These are phyloP conservation scores for Notiomystis cincta DNA, from an alignment of 2,113 vertebrate genomes.

Conservation along the genomic window DNA sequence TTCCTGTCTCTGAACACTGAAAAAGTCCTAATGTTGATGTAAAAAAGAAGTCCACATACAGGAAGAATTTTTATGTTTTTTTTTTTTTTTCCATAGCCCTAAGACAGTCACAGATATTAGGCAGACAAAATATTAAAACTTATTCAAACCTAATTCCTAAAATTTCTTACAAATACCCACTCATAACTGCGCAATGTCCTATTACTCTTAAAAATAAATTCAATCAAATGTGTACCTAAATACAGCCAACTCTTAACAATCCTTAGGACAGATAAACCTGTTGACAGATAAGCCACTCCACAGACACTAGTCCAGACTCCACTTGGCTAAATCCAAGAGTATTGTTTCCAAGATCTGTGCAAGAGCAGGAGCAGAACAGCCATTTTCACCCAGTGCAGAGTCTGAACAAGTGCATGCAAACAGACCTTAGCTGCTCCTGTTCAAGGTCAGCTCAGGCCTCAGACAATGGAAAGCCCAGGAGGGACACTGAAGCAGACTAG, in stretches of 20 bases:
- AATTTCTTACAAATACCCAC: not conserved
- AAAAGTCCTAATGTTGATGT: not conserved
- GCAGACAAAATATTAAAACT: not conserved
- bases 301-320: not conserved
- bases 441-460: not conserved
- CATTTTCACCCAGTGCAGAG: not conserved
- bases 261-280: fast-evolving
- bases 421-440: not conserved
- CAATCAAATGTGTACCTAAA: not conserved
- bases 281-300: not conserved
- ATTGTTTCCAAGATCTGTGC: not conserved
- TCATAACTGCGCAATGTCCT: not conserved
- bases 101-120: not conserved
- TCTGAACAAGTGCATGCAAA: fast-evolving
- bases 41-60: not conserved
- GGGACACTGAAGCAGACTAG: not conserved
- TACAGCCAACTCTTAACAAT: not conserved
- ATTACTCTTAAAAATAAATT: not conserved
- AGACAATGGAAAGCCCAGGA: not conserved
- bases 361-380: not conserved
- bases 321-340: not conserved
- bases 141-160: not conserved
- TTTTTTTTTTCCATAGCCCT: too few species aligned
- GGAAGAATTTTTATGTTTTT: too few species aligned
- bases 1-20: not conserved